Evolutionary conservation across 2,113 vertebrate genomes (phyloP), one percentile per base, ranked within the genome.

Genomic region (Sinosuthora webbiana): DNA sequence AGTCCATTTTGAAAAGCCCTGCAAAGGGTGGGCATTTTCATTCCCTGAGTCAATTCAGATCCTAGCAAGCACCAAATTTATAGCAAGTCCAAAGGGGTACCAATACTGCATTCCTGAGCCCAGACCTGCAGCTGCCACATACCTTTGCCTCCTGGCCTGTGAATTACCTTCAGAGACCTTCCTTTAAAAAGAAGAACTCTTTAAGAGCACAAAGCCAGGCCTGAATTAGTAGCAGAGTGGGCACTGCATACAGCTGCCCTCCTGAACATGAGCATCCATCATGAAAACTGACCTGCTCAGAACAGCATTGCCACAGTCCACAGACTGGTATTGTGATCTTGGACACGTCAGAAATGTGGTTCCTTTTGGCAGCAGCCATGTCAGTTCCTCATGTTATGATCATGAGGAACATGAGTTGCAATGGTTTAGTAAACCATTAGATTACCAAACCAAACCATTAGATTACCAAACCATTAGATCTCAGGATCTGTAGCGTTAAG

Each of bases 261-360:
- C 8, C 31, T 22, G 39, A 28, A 5, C 15, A 1, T 11, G 49
- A 85, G 17, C 4, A 25, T 33, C 18, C n/a, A 11, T n/a, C n/a
- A 1, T 9, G 18, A 53, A 52, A 31, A 60, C 13, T 17, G 37
- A 47, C 9, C 19, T 60, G 49, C 65, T 53, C 57, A 49, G 55
- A 76, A 41, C 31, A 85, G 35, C 22, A 4, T 31, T 64, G 31
- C 24, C 42, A 30, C 37, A 15, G 0, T 14, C 39, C 50, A 17
- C 55, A 87, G 33, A 17, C 18, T 33, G 35, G 3, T 10, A 8
- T 2, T 27, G 42, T 64, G 15, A 35, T 42, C 22, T 1, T 30
- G 73, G 62, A 44, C 31, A 8, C 0, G 0, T 2, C 45, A 45
- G 64, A 67, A 42, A 2, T 12, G 15, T 4, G 3, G 4, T 10